These are phyloP conservation scores for Scolopax bukidnonensis DNA, from an alignment of 2,797 vertebrate genomes.

Conservation along the genomic window DNA sequence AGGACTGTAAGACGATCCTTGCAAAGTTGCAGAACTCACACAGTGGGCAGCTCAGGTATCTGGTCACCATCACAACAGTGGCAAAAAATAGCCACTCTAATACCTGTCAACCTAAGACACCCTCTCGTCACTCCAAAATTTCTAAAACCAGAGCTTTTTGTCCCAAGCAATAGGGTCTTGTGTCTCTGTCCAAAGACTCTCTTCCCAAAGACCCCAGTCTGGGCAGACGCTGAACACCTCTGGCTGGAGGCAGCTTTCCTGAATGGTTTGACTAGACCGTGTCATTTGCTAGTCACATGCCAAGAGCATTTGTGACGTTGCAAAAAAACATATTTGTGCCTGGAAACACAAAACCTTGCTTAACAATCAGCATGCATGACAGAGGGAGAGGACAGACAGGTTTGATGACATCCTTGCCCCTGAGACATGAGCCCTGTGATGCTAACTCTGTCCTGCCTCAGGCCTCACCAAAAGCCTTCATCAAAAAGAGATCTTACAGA, in stretches of 20 bases:
- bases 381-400: neutral
- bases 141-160: neutral
- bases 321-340: neutral
- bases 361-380: neutral
- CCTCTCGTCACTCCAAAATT: neutral
- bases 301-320: neutral
- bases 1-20: neutral
- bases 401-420: neutral
- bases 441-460: neutral
- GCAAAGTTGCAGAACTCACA: neutral
- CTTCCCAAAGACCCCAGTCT: neutral
- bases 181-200: neutral
- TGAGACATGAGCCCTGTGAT: neutral
- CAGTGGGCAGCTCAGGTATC: neutral
- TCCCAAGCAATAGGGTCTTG: neutral
- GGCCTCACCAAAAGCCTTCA: neutral
- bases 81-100: neutral
- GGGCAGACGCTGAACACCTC: neutral
- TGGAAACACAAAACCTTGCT: neutral
- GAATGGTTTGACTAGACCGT: no score
- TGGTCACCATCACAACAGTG: neutral
- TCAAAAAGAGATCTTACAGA: neutral
- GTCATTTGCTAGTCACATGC: fast-evolving
- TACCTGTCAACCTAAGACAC: neutral
- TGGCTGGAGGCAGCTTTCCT: neutral